Evolutionary conservation across 2,888 invertebrate genomes (phyloP).

Genomic region (Gymnoscelis rufifasciata): DNA sequence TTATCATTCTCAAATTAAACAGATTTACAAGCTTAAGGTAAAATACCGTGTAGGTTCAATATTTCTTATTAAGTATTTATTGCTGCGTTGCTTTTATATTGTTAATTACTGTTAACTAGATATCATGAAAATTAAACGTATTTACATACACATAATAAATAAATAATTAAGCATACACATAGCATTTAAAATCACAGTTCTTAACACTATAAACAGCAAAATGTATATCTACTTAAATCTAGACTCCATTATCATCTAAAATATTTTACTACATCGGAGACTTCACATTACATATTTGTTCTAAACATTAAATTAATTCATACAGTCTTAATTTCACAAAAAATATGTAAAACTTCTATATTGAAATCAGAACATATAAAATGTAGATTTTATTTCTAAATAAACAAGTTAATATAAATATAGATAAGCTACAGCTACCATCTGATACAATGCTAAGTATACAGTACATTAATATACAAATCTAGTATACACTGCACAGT

Average conservation of each 20-base stretch:
- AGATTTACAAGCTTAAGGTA: too few relatives aligned
- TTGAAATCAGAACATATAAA: slow-evolving; percentile 22
- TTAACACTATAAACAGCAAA: slow-evolving; percentile 9
- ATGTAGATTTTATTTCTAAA: slow-evolving; percentile 22
- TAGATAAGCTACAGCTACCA: slow-evolving; percentile 7
- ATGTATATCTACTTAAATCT: background rate
- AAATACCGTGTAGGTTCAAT: too few relatives aligned
- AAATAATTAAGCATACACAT: slow-evolving; percentile 15
- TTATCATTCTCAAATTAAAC: too few relatives aligned
- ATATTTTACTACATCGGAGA: slow-evolving; percentile 11
- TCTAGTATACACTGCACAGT: too few relatives aligned
- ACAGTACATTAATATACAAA: background rate
- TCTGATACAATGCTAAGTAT: slow-evolving; percentile 12
- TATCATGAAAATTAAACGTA: background rate
- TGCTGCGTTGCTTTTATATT: background rate
- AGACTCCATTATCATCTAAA: slow-evolving; percentile 9
- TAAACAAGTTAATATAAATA: slow-evolving; percentile 12
- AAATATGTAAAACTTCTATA: slow-evolving; percentile 31
- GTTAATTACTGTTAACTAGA: background rate
- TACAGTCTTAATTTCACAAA: slow-evolving; percentile 66
- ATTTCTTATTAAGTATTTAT: background rate
- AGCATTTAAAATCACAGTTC: slow-evolving; percentile 19
- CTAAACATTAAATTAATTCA: slow-evolving; percentile 30
- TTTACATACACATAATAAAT: slow-evolving; percentile 4
- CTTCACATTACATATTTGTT: slow-evolving; percentile 14